Conservation (phyloP, 2,113 vertebrate species). For the Suncus etruscus region DNA sequence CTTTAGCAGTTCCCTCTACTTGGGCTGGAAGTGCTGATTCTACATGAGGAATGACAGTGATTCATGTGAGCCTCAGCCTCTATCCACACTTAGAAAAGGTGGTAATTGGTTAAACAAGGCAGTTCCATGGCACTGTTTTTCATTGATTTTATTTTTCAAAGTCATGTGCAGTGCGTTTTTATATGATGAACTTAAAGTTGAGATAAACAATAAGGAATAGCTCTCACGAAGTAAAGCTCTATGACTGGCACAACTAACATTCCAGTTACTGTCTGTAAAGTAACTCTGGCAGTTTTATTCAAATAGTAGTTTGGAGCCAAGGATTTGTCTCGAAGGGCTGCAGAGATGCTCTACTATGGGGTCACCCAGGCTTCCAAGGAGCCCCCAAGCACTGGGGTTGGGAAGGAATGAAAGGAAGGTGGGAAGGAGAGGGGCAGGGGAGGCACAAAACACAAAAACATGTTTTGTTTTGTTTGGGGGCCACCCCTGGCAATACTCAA, state of each 20-base stretch:
- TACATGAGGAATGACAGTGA: slow-evolving; percentile 88
- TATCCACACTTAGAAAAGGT: background rate
- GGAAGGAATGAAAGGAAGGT: no score
- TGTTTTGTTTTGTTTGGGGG: no score
- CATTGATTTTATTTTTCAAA: slow-evolving; percentile 63
- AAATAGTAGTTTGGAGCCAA: background rate
- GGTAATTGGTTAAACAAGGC: slow-evolving; percentile 17
- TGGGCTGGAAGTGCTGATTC: slow-evolving; percentile 88
- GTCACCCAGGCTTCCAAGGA: no score
- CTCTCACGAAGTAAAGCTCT: background rate
- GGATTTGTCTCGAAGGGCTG: no score
- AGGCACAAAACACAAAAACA: no score
- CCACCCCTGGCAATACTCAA: no score
- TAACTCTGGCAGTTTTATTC: background rate
- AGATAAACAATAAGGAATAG: background rate
- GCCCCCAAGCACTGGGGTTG: no score
- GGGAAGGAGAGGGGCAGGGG: no score
- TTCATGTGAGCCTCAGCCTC: slow-evolving; percentile 83
- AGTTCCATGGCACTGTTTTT: slow-evolving; percentile 38
- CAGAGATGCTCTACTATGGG: no score
- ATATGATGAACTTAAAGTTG: slow-evolving; percentile 28
- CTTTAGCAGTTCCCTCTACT: slow-evolving; percentile 81
- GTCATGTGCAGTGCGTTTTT: background rate
- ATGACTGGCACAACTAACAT: background rate
- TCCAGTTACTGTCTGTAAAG: background rate